Conservation (phyloP, 2,797 vertebrate genomes). For the Muraenolepis orangiensis region DNA sequence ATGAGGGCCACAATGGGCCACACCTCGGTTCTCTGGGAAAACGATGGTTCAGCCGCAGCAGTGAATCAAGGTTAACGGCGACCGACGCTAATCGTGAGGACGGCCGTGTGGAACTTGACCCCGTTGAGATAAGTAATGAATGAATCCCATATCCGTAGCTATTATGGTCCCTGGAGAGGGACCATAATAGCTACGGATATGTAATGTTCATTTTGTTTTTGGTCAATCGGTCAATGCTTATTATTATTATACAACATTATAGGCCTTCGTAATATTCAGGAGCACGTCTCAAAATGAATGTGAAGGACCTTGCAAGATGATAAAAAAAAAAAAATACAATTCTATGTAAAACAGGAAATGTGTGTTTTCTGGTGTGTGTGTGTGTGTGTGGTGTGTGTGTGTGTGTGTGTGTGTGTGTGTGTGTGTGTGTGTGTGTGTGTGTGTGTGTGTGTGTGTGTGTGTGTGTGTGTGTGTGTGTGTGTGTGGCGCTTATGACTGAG, state of each 20-base stretch:
- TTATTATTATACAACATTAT: no score
- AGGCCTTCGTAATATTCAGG: no score
- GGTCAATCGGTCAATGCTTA: no score
- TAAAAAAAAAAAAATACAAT: no score
- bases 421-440: constrained; percentile 31
- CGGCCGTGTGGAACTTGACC: no score
- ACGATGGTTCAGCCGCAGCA: neutral
- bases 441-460: constrained; percentile 32
- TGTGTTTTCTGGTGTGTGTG: neutral
- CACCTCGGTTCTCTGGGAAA: neutral
- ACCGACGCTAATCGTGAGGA: neutral
- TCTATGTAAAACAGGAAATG: no score
- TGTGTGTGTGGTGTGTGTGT: constrained; percentile 16
- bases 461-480: constrained; percentile 34
- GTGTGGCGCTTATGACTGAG: no score
- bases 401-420: constrained; percentile 41
- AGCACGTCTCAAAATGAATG: no score
- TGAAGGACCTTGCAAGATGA: no score
- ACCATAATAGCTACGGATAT: neutral
- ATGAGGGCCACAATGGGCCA: neutral
- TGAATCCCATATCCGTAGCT: neutral
- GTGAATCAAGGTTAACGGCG: neutral
- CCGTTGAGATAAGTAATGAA: neutral
- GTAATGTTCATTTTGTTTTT: neutral
- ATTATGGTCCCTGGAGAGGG: no score